Base-by-base conservation (phyloP, 2,888 invertebrate genomes). In the Pristionchus arcanus region DNA sequence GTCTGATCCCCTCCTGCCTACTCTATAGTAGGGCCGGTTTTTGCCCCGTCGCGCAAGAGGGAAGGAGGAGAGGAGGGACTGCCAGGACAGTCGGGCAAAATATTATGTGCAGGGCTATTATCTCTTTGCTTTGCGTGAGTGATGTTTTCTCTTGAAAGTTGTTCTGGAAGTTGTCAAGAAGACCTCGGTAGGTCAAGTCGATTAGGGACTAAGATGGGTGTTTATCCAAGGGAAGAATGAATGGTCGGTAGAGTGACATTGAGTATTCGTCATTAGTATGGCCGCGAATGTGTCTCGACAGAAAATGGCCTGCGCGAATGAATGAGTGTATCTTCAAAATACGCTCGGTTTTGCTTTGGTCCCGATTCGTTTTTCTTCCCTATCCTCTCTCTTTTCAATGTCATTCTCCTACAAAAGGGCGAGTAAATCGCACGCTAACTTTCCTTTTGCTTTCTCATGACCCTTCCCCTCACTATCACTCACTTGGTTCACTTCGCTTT, bases 11-110 rank as follows among this genome's bases (percentile, higher is more conserved):
- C 42, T 68, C 68, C 74, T 74, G 74, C 81, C 81, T 81, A 81
- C 81, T 81, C 81, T 81, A 49, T 81, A 81, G 81, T 81, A 53
- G 81, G 81, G 81, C 49, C 81, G 49, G 81, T 42, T 81, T 81
- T 53, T 81, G 49, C 28, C 28, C 42, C 53, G n/a, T 28, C n/a
- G 49, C 49, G 49, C 49, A 42, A 15, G 81, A 28, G 49, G 49
- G 81, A n/a, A 25, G 25, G n/a, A 21, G 74, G 37, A n/a, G 63
- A 28, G 68, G 19, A 34, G 81, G 13, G 81, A 49, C 81, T 28
- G 81, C 37, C 49, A 81, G 81, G 81, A 81, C 42, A 81, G 28
- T n/a, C n/a, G n/a, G 49, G 49, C 49, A 81, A 37, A 81, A 81
- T 81, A 81, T 28, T 74, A 37, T 74, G n/a, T n/a, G 74, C 81